phyloP scores from a whole-genome alignment of 2,113 vertebrate genomes.

The Protomyctophum bolini region DNA sequence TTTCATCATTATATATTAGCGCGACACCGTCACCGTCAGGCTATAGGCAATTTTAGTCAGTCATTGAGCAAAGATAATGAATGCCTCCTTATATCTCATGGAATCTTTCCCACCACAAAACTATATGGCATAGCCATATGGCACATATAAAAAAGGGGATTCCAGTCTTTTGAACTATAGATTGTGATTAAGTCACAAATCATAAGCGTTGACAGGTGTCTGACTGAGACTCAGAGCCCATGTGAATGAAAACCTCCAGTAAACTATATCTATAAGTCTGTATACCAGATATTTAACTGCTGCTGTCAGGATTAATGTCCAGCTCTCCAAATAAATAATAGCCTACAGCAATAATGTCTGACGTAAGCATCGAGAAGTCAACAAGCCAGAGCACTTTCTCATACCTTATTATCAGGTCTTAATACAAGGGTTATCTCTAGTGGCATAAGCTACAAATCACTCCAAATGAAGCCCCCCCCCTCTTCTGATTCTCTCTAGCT shows the following conservation, averaged over 20 bases:
- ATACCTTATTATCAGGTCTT: constrained; percentile 35
- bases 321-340: constrained; percentile 40
- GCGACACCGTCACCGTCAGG: too few species aligned
- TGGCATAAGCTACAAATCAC: constrained; percentile 53
- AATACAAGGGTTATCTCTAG: constrained; percentile 42
- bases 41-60: too few species aligned
- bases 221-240: constrained; percentile 25
- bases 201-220: constrained; percentile 46
- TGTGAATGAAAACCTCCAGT: constrained; percentile 36
- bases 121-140: too few species aligned
- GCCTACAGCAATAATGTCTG: constrained; percentile 56
- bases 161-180: too few species aligned
- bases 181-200: too few species aligned
- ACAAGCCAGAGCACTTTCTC: constrained; percentile 29
- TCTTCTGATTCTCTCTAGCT: constrained; percentile 44
- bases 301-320: constrained; percentile 47
- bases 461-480: constrained; percentile 39
- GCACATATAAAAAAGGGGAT: too few species aligned
- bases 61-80: too few species aligned
- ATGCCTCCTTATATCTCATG: too few species aligned
- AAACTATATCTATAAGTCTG: too few species aligned
- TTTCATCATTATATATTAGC: too few species aligned
- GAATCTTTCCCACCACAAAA: too few species aligned
- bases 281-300: constrained; percentile 26
- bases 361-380: constrained; percentile 49